Percentiles rank a stretch among this genome's conserved stretches.
phyloP scores from a whole-genome alignment of 2,113 vertebrate species.

The Noturus placidus region DNA sequence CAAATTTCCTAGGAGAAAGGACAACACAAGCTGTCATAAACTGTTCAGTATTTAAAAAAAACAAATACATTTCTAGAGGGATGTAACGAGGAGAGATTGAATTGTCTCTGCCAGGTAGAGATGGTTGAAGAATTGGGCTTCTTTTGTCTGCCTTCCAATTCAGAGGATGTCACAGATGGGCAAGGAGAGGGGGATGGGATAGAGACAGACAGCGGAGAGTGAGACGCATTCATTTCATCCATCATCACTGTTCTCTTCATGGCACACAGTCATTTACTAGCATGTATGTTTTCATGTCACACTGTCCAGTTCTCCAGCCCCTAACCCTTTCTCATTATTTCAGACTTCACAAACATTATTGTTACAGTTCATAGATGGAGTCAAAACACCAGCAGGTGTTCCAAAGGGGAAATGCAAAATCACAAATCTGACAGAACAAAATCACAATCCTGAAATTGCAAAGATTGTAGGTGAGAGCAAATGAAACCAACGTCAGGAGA shows the following conservation, averaged over 20 bases:
- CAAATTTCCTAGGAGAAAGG: background rate
- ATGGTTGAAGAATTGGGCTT: slow-evolving; percentile 33
- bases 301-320: background rate
- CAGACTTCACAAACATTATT: background rate
- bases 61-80: background rate
- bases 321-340: background rate
- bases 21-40: background rate
- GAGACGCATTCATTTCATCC: slow-evolving; percentile 29
- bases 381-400: slow-evolving; percentile 1
- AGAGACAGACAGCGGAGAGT: slow-evolving; percentile 5
- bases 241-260: slow-evolving; percentile 12
- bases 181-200: slow-evolving; percentile 42
- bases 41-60: background rate
- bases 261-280: background rate
- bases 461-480: background rate
- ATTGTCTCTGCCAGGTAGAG: slow-evolving; percentile 47
- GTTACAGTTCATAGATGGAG: background rate
- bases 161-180: slow-evolving; percentile 47
- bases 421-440: background rate
- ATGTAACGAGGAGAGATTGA: slow-evolving; percentile 17
- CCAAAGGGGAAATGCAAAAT: background rate
- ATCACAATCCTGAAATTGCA: background rate
- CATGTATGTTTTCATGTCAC: background rate
- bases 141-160: slow-evolving; percentile 46
- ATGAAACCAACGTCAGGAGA: background rate